A percentile compares a stretch with the other conserved stretches of the same genome.
These are phyloP conservation scores for Rhizomys pruinosus DNA, from an alignment of 2,113 vertebrate genomes.

Conservation along the genomic window DNA sequence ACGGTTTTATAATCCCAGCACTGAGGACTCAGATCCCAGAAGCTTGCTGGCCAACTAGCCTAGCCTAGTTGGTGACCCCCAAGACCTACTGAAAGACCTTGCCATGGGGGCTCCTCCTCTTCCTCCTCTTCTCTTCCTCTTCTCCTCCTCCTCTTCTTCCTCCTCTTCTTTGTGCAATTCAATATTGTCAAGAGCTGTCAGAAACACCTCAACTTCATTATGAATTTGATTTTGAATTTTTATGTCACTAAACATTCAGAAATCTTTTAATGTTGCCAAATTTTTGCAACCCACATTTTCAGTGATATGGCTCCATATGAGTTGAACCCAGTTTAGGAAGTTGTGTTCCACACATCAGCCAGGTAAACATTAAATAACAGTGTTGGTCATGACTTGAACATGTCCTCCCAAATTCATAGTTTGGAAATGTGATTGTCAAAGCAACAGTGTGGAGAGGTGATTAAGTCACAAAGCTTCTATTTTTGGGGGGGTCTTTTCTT, in stretches of 20 bases:
- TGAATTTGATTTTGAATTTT: neutral
- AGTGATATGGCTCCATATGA: neutral
- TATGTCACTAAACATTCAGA: neutral
- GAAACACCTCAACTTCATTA: neutral
- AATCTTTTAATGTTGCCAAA: neutral
- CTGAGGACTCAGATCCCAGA: too few species aligned
- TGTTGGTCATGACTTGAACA: neutral
- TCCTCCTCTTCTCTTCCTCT: too few species aligned
- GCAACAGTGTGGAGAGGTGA: neutral
- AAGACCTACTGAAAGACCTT: too few species aligned
- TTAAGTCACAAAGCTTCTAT: neutral
- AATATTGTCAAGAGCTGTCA: neutral
- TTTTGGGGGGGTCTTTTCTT: too few species aligned
- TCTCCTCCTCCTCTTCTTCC: too few species aligned
- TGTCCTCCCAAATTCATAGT: neutral
- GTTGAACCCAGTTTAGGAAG: neutral
- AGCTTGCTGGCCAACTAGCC: too few species aligned
- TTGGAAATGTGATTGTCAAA: neutral
- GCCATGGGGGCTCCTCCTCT: too few species aligned
- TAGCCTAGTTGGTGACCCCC: too few species aligned
- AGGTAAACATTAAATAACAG: neutral
- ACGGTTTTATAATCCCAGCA: too few species aligned
- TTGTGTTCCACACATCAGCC: neutral
- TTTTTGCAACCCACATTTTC: neutral
- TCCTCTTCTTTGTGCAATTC: too few species aligned